Percentiles rank a stretch among this genome's conserved stretches.
Conservation (phyloP, 1,140 invertebrate genomes). For the Dysdera silvatica region DNA sequence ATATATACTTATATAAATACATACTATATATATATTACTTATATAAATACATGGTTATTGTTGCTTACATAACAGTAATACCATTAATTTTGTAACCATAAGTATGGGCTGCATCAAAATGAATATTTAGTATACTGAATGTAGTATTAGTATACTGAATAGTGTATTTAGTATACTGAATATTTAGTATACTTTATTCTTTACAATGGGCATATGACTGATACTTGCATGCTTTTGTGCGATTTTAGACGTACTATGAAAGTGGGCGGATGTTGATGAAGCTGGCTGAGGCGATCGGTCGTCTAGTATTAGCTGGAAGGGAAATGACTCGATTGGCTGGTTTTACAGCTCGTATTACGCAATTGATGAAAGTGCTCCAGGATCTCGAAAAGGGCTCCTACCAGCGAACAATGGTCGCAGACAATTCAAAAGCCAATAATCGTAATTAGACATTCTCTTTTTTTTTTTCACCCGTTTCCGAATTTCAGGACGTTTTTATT, state of each 20-base stretch:
- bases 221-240: conserved; percentile 8
- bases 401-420: conserved; percentile 73
- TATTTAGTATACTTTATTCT: too few species aligned
- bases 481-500: background rate
- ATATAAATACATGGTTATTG: too few species aligned
- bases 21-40: too few species aligned
- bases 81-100: too few species aligned
- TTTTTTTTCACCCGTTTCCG: background rate
- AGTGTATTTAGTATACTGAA: too few species aligned
- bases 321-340: conserved; percentile 90
- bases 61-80: too few species aligned
- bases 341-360: conserved; percentile 76
- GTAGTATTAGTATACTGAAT: too few species aligned
- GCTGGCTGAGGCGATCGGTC: conserved; percentile 90
- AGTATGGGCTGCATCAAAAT: too few species aligned
- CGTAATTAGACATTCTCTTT: background rate
- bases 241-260: conserved; percentile 77
- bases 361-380: conserved; percentile 74
- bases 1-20: too few species aligned
- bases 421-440: conserved; percentile 32
- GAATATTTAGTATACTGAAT: too few species aligned
- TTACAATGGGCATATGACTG: too few species aligned
- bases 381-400: conserved; percentile 77
- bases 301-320: conserved; percentile 82
- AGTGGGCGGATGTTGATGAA: conserved; percentile 95